These are phyloP conservation scores for Dynastes hyllus DNA, from an alignment of 2,888 invertebrate species.

Conservation along the genomic window DNA sequence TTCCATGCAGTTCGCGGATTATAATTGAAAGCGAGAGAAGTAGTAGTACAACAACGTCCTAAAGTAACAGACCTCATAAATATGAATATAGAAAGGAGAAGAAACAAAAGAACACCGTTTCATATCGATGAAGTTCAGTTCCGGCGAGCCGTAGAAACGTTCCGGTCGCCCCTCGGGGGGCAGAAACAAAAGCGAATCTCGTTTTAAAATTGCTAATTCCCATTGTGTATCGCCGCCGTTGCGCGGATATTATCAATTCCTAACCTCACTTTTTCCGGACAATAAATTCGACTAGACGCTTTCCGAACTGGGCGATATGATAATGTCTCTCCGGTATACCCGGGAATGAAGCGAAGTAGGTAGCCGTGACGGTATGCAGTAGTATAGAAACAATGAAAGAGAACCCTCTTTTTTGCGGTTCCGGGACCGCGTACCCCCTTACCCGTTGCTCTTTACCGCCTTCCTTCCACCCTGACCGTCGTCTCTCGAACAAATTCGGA, in stretches of 20 bases:
- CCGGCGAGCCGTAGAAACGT: slow-evolving; percentile 18
- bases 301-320: slow-evolving; percentile 62
- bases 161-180: slow-evolving; percentile 10
- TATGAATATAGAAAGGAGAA: slow-evolving; percentile 5
- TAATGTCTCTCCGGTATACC: slow-evolving; percentile 29
- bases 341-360: slow-evolving; percentile 26
- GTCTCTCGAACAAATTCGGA: slow-evolving; percentile 35
- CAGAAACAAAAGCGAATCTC: slow-evolving; percentile 46
- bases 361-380: slow-evolving; percentile 32
- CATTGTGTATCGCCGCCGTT: slow-evolving; percentile 47
- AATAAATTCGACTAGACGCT: slow-evolving; percentile 65
- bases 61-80: slow-evolving; percentile 27
- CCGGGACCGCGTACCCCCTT: slow-evolving; percentile 4
- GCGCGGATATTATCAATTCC: slow-evolving; percentile 57
- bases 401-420: slow-evolving; percentile 18
- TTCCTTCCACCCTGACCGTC: background rate
- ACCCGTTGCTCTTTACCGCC: background rate
- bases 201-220: slow-evolving; percentile 52
- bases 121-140: slow-evolving; percentile 31
- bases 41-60: background rate
- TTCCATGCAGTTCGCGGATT: background rate
- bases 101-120: slow-evolving; percentile 44
- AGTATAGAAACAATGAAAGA: slow-evolving; percentile 38
- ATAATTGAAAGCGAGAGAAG: background rate
- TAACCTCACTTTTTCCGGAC: slow-evolving; percentile 60